Base-by-base conservation (phyloP, 2,888 invertebrate genomes). In the Sialis fuliginosa region DNA sequence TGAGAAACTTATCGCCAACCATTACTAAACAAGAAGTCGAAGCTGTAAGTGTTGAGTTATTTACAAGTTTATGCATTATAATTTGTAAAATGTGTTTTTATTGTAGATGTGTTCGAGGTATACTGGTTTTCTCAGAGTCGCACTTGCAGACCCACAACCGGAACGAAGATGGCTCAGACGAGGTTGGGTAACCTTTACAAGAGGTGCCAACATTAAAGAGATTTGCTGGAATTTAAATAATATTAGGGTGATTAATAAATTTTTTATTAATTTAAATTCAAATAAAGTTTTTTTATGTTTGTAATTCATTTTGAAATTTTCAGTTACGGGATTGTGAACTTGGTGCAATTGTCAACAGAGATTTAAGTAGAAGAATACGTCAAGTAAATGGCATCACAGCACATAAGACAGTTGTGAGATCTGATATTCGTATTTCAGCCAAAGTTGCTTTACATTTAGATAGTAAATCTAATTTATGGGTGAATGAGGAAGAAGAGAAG, bases 211-310 rank as follows among this genome's bases (percentile, higher is more conserved):
- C 66, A 97, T 98, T 54, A 97, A 97, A 62, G 97, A 98, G 62
- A 97, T 98, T 54, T 98, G 97, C 66, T 98, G 96, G 96, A 92
- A 90, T 62, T 74, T 99, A 39, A 97, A 96, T 62, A 95, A 91
- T 55, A 89, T 93, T 51, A 75, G 96, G 58, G 79, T 86, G 64
- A 64, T 67, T 58, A 39, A 22, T 43, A 39, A 13, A 33, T 45
- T 6, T 33, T 32, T 39, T 48, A 30, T 22, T 5, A 42, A 10
- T n/a, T 30, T 37, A 22, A 22, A 22, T 22, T 22, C 22, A 22
- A 22, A 22, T 44, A 13, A 43, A 43, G 32, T 32, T 10, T 12
- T 7, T 47, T 44, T 33, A 22, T 8, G 31, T 34, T 33, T 9
- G 7, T 42, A 32, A 30, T 41, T 42, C 45, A 7, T 46, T 50